A percentile compares a stretch with the other conserved stretches of the same genome.
Conservation (phyloP, 2,888 invertebrate species). For the Cepaea hortensis region DNA sequence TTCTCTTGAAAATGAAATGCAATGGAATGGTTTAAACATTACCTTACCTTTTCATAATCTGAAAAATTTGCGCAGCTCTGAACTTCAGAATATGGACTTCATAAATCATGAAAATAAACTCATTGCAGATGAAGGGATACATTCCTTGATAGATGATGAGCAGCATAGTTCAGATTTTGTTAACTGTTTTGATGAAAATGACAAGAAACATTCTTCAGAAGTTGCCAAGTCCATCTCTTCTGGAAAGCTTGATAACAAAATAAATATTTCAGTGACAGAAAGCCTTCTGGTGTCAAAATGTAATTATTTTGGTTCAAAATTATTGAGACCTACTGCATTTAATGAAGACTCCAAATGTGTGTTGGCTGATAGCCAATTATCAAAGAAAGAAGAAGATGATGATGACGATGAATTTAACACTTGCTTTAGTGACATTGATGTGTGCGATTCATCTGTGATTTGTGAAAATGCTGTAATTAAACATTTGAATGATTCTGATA, state of each 20-base stretch:
- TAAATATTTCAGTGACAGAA: neutral
- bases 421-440: neutral
- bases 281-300: neutral
- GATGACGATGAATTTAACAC: slow-evolving; percentile 21
- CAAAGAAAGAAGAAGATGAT: neutral
- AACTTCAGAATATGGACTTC: neutral
- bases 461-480: neutral
- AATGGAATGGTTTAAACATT: neutral
- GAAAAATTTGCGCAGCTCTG: neutral
- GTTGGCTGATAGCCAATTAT: neutral
- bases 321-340: neutral
- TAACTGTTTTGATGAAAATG: slow-evolving; percentile 39
- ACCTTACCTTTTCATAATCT: neutral
- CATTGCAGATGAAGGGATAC: neutral
- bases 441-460: neutral
- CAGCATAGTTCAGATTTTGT: slow-evolving; percentile 41
- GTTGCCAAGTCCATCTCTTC: slow-evolving; percentile 2
- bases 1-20: neutral
- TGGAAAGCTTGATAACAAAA: neutral
- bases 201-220: neutral
- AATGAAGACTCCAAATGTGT: neutral
- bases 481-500: too few species aligned
- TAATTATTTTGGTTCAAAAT: neutral
- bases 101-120: neutral
- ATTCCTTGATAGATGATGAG: slow-evolving; percentile 21